phyloP scores from a whole-genome alignment of 2,113 vertebrate species.

The Sylvietta virens region DNA sequence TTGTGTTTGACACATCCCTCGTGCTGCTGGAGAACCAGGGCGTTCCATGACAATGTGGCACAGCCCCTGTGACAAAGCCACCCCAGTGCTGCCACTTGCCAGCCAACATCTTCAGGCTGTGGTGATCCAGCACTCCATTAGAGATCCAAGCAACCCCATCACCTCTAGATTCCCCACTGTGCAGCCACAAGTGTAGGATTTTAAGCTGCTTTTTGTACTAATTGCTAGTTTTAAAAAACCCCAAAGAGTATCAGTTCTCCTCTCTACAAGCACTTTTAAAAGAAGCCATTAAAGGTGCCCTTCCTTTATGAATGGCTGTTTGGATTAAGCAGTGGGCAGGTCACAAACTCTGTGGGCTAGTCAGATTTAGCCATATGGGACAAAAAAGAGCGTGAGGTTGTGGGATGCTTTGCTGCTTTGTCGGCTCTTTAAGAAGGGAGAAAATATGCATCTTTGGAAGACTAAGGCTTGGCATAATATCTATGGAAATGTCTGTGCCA shows the following conservation, averaged over 20 bases:
- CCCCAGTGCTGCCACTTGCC: background rate
- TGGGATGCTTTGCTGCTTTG: background rate
- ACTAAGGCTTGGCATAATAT: background rate
- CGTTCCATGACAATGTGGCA: background rate
- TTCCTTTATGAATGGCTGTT: background rate
- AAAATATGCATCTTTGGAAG: background rate
- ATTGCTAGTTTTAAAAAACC: background rate
- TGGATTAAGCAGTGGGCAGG: background rate
- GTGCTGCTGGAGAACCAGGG: background rate
- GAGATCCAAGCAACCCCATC: background rate
- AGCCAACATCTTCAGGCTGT: background rate
- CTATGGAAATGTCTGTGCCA: background rate
- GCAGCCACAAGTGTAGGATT: background rate
- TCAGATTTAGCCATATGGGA: background rate
- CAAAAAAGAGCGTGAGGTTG: background rate
- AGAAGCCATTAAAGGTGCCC: background rate
- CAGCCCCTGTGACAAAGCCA: fast-evolving
- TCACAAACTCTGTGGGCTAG: background rate
- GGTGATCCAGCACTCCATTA: background rate
- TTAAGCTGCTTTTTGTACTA: background rate
- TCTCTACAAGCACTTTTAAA: background rate
- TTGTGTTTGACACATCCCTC: background rate
- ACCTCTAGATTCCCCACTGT: background rate
- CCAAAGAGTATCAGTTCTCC: background rate
- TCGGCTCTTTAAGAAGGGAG: background rate